Conservation (phyloP, 2,113 vertebrate species). For the Melanerpes formicivorus region DNA sequence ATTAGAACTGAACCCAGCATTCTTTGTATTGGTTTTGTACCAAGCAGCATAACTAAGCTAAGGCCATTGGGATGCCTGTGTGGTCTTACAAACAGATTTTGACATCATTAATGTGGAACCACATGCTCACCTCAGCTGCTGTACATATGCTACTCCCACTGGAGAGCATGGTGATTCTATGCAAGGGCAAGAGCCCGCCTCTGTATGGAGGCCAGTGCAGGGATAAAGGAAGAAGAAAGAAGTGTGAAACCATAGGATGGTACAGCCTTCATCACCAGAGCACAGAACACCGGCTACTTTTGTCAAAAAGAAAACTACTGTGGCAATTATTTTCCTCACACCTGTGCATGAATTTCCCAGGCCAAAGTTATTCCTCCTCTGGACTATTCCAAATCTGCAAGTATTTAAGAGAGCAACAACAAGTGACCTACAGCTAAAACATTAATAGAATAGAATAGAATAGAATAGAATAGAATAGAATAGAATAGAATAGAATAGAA, state of each 20-base stretch:
- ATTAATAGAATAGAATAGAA: not conserved
- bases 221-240: not conserved
- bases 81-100: not conserved
- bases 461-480: no score
- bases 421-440: not conserved
- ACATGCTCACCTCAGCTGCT: not conserved
- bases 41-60: not conserved
- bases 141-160: not conserved
- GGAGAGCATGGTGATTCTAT: not conserved
- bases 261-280: not conserved
- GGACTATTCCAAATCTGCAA: not conserved
- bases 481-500: not conserved
- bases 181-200: not conserved
- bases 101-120: not conserved
- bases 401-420: not conserved
- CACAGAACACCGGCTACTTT: not conserved
- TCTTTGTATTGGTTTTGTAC: not conserved
- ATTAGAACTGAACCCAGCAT: slow-evolving; percentile 15
- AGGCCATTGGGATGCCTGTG: not conserved
- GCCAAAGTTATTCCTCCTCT: not conserved
- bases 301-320: not conserved
- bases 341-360: not conserved
- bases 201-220: not conserved
- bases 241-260: not conserved
- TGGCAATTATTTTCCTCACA: not conserved